Percentiles rank a stretch among this genome's conserved stretches.
phyloP scores from a whole-genome alignment of 2,888 invertebrate species.

The Himalopsyche japonica region DNA sequence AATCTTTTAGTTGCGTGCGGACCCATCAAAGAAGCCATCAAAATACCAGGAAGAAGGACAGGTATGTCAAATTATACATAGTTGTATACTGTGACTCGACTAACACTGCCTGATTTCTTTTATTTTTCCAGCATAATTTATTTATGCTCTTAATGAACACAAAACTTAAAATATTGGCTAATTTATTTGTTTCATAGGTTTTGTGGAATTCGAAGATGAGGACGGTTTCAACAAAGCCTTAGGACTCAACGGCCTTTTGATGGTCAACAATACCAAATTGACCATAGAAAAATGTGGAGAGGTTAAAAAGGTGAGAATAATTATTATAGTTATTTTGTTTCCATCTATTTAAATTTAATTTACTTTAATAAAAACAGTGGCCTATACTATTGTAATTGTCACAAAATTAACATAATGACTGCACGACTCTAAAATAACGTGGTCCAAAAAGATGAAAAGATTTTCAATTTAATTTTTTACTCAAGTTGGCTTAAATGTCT shows the following conservation, averaged over 20 bases:
- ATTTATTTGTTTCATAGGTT: slow-evolving; percentile 18
- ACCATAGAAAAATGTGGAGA: slow-evolving; percentile 8
- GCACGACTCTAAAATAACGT: too few species aligned
- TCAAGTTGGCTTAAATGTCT: too few species aligned
- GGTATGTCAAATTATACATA: slow-evolving; percentile 7
- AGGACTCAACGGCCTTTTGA: slow-evolving; percentile 28
- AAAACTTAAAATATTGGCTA: neutral
- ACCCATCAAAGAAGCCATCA: slow-evolving; percentile 35
- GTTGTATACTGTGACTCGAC: neutral
- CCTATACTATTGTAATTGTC: too few species aligned
- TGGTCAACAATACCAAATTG: slow-evolving; percentile 33
- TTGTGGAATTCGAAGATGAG: slow-evolving; percentile 37
- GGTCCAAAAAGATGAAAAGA: too few species aligned
- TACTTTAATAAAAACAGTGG: neutral
- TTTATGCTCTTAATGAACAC: neutral
- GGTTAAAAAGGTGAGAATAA: neutral
- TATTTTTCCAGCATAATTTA: neutral
- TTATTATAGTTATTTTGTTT: too few species aligned
- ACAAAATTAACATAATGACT: too few species aligned
- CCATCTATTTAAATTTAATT: neutral
- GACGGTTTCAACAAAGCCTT: slow-evolving; percentile 35
- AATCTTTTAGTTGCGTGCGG: slow-evolving; percentile 36
- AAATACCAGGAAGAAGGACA: slow-evolving; percentile 38
- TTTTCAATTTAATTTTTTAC: too few species aligned
- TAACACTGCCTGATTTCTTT: neutral